Evolutionary conservation across 2,113 vertebrate species (phyloP).

Genomic region (Lepus europaeus): DNA sequence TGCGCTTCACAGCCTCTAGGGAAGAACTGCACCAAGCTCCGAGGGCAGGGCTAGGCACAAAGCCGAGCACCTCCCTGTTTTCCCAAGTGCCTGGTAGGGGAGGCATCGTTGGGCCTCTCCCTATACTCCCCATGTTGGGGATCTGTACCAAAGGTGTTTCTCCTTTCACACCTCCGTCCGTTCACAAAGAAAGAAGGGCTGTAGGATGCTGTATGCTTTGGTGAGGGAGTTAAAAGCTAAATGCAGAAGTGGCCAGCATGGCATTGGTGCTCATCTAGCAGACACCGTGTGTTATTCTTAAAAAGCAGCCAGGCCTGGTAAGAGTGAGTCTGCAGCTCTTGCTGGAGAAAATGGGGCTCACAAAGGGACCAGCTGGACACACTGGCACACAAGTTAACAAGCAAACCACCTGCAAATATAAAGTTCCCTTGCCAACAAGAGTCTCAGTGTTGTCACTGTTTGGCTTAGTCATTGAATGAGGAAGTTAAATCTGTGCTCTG

Average conservation of each 20-base stretch:
- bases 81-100: too few relatives aligned
- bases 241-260: background rate
- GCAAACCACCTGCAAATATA: background rate
- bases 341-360: background rate
- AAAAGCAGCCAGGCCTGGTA: background rate
- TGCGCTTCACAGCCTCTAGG: background rate
- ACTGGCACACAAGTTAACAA: background rate
- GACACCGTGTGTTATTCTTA: background rate
- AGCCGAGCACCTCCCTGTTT: background rate
- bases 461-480: background rate
- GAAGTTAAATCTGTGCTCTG: background rate
- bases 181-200: background rate
- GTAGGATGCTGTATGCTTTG: background rate
- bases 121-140: background rate
- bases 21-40: too few relatives aligned
- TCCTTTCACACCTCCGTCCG: too few relatives aligned
- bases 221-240: background rate
- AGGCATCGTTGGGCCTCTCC: background rate
- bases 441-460: background rate
- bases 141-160: background rate
- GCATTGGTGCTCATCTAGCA: background rate
- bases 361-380: background rate
- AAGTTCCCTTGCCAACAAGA: conserved; percentile 43
- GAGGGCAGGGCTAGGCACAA: too few relatives aligned
- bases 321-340: background rate